Percentiles rank a stretch among this genome's conserved stretches.
Evolutionary conservation across 2,888 invertebrate genomes (phyloP).

Genomic region (Arrhopalites spinosus): DNA sequence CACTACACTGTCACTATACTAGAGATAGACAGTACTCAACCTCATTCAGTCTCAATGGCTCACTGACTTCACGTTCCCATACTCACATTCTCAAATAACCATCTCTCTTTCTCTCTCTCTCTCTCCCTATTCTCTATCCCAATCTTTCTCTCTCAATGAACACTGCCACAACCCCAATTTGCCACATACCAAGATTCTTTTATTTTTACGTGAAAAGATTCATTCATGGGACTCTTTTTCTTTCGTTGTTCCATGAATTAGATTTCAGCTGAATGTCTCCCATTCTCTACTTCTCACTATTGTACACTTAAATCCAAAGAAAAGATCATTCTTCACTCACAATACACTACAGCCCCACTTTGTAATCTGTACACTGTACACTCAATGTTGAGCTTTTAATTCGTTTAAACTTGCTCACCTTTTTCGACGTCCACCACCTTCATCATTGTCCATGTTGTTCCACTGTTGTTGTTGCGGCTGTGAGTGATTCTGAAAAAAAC

Average conservation of each 20-base stretch:
- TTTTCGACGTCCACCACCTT: slow-evolving; percentile 53
- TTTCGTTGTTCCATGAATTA: neutral
- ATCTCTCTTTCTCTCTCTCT: neutral
- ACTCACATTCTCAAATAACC: neutral
- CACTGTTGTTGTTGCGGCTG: slow-evolving; percentile 50
- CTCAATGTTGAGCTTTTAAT: neutral
- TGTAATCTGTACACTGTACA: neutral
- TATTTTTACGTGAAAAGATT: slow-evolving; percentile 3
- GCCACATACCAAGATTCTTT: neutral
- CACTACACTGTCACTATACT: no score
- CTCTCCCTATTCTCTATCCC: no score
- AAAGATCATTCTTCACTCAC: no score
- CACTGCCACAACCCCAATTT: neutral
- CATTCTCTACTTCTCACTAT: no score
- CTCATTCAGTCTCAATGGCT: slow-evolving; percentile 6
- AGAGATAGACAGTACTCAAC: neutral
- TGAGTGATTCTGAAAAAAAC: slow-evolving; percentile 49
- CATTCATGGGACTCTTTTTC: neutral
- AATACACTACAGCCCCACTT: no score
- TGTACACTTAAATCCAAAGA: no score
- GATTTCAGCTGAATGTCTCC: no score
- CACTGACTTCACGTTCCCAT: neutral
- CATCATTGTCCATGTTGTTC: slow-evolving; percentile 54
- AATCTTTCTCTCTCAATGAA: no score
- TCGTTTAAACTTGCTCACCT: slow-evolving; percentile 57